These are phyloP conservation scores for Beaufortia kweichowensis DNA, from an alignment of 2,113 vertebrate species.

Conservation along the genomic window DNA sequence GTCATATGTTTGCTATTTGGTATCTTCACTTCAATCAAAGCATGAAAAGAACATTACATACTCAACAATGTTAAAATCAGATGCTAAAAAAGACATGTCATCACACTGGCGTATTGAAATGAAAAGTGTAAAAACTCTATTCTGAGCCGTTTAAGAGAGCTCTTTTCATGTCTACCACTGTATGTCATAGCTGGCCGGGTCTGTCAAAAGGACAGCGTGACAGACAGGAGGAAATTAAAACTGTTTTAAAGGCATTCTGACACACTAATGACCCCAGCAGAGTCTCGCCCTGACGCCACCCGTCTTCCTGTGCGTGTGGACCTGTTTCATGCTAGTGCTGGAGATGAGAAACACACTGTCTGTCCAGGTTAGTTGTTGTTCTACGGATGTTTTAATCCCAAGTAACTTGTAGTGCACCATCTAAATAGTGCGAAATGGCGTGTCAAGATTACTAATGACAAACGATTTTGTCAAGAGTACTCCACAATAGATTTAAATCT, in stretches of 20 bases:
- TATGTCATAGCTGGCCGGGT: conserved; percentile 16
- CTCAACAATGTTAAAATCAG: conserved; percentile 41
- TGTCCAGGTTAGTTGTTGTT: not conserved
- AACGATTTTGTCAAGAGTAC: too few relatives aligned
- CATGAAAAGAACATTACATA: not conserved
- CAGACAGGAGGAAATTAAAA: conserved; percentile 75
- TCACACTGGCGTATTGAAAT: not conserved
- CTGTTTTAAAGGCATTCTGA: conserved; percentile 65
- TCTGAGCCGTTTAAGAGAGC: conserved; percentile 57
- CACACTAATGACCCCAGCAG: conserved; percentile 47
- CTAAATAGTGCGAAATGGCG: too few relatives aligned
- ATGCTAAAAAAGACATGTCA: conserved; percentile 38
- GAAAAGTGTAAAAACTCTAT: conserved; percentile 48
- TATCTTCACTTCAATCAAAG: not conserved
- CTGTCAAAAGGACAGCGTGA: conserved; percentile 53
- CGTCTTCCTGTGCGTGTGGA: conserved; percentile 12
- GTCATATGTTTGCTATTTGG: not conserved
- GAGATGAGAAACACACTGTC: conserved; percentile 35
- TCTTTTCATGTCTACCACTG: conserved; percentile 43
- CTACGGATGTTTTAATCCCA: not conserved
- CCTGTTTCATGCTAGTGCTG: conserved; percentile 6
- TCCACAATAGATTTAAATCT: too few relatives aligned
- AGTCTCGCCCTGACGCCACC: conserved; percentile 22
- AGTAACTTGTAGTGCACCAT: not conserved
- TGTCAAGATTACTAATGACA: too few relatives aligned